Conservation (phyloP, 2,888 invertebrate species). For the Nesidiocoris tenuis region DNA sequence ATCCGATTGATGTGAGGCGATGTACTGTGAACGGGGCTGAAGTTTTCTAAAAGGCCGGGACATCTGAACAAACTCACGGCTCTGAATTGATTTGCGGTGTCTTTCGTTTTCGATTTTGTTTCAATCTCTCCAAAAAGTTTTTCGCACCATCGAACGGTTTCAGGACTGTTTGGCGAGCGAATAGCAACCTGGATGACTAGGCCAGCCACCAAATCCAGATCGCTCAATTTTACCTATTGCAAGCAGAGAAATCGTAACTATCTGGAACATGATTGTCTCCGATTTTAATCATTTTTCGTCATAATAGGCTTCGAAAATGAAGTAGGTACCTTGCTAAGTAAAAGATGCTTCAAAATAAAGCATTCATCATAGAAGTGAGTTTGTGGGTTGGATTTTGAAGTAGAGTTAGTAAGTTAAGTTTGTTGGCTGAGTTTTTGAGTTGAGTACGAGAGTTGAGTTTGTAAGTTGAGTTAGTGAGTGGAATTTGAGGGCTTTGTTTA, state of each 20-base stretch:
- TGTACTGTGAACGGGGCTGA: not conserved
- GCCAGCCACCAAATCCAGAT: slow-evolving; percentile 5
- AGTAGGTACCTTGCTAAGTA: too few relatives aligned
- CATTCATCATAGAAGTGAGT: too few relatives aligned
- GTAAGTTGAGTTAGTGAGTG: too few relatives aligned
- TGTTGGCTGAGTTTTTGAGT: too few relatives aligned
- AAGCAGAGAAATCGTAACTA: not conserved
- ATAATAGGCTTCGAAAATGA: too few relatives aligned
- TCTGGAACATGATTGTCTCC: too few relatives aligned
- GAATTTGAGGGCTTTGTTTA: too few relatives aligned
- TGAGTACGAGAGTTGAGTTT: too few relatives aligned
- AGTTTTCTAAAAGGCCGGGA: slow-evolving; percentile 14
- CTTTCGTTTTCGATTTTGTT: not conserved
- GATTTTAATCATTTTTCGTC: too few relatives aligned
- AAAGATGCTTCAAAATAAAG: too few relatives aligned
- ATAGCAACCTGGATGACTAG: slow-evolving; percentile 11
- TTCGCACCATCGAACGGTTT: not conserved
- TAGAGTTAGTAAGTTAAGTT: too few relatives aligned
- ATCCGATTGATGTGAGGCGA: not conserved
- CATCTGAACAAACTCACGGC: slow-evolving; percentile 5
- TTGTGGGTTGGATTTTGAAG: too few relatives aligned
- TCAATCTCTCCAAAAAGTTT: not conserved
- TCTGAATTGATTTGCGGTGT: not conserved
- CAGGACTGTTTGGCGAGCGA: not conserved
- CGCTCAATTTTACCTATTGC: not conserved